These are phyloP conservation scores for Archocentrus centrarchus DNA, from an alignment of 2,113 vertebrate species.

Conservation along the genomic window DNA sequence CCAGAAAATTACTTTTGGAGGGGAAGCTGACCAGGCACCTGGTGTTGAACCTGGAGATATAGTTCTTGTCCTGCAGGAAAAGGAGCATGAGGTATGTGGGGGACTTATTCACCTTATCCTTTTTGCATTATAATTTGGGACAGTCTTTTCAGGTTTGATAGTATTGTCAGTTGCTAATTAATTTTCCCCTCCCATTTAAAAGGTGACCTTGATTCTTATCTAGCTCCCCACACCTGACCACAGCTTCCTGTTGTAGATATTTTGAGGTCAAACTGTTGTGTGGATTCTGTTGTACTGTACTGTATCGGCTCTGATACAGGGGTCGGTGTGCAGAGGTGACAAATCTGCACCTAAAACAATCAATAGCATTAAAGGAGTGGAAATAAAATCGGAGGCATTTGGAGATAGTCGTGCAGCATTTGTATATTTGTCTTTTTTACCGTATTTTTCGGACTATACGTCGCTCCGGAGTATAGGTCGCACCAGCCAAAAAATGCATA, in stretches of 20 bases:
- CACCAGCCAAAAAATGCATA: no score
- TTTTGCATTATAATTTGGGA: background rate
- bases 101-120: background rate
- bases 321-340: background rate
- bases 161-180: background rate
- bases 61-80: constrained; percentile 95
- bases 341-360: fast-evolving
- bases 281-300: background rate
- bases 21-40: constrained; percentile 97
- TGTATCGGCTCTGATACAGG: fast-evolving
- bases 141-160: background rate
- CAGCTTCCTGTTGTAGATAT: background rate
- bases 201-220: background rate
- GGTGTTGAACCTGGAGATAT: constrained; percentile 96
- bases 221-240: background rate
- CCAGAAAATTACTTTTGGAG: constrained; percentile 96
- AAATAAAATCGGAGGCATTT: fast-evolving
- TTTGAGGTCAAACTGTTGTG: background rate
- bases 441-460: no score
- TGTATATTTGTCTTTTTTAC: background rate
- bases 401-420: background rate
- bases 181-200: background rate
- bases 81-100: constrained; percentile 91
- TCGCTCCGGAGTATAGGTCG: no score
- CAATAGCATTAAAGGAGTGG: background rate